Evolutionary conservation across 2,888 invertebrate genomes (phyloP).

Genomic region (Pristionchus arcanus): DNA sequence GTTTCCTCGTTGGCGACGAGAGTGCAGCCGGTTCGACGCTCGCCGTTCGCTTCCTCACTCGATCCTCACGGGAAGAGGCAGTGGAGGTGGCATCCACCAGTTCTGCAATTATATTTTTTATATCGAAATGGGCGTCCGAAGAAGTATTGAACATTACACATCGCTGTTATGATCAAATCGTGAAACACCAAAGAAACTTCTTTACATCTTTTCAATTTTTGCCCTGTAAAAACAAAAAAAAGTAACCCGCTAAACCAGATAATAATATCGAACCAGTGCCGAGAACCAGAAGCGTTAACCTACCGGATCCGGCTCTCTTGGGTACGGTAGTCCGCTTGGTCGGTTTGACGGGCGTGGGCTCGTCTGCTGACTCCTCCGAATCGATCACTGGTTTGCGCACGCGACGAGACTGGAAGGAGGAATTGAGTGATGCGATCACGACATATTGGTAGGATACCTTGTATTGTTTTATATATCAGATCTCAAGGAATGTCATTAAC

Average conservation of each 20-base stretch:
- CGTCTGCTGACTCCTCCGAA: not conserved
- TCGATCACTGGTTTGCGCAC: slow-evolving; percentile 39
- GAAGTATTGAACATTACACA: not conserved
- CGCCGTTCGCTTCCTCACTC: slow-evolving; percentile 40
- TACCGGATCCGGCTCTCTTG: slow-evolving; percentile 36
- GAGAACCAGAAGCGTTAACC: not conserved
- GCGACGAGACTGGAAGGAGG: slow-evolving; percentile 1
- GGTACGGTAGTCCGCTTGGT: not conserved
- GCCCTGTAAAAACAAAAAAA: no score
- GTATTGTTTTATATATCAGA: no score
- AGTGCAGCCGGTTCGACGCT: not conserved
- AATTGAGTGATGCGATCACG: no score
- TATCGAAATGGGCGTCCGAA: not conserved
- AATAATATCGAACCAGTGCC: not conserved
- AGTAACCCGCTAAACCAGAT: no score
- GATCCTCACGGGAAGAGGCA: slow-evolving; percentile 16
- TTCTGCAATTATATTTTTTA: not conserved
- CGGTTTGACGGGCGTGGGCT: slow-evolving; percentile 9
- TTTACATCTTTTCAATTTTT: not conserved
- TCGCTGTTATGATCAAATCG: not conserved
- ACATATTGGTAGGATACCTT: no score
- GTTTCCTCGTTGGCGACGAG: slow-evolving; percentile 12
- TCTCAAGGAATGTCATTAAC: no score
- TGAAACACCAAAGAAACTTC: not conserved
- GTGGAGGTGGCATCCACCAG: not conserved